phyloP scores from a whole-genome alignment of 2,113 vertebrate species.

The Zapus hudsonius region DNA sequence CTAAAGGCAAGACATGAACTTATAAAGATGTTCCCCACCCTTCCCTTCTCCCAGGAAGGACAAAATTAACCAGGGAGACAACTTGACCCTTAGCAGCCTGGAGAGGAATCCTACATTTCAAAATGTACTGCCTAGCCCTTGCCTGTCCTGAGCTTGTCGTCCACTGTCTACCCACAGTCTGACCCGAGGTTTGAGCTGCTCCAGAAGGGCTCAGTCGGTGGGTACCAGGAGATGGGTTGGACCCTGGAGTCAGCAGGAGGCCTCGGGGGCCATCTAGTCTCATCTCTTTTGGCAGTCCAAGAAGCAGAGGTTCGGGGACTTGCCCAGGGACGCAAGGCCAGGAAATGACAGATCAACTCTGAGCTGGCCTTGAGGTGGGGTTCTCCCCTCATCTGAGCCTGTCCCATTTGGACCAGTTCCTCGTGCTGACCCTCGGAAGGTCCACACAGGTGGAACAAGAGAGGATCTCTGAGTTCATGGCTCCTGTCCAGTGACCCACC shows the following conservation, averaged over 20 bases:
- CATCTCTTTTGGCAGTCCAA: background rate
- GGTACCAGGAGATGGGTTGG: background rate
- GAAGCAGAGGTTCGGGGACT: background rate
- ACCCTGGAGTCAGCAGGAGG: background rate
- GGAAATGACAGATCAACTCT: conserved; percentile 7
- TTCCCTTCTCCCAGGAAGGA: background rate
- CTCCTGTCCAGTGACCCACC: background rate
- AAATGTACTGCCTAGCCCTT: too few relatives aligned
- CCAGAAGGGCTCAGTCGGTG: background rate
- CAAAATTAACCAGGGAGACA: background rate
- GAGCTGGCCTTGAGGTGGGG: background rate
- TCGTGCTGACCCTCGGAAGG: background rate
- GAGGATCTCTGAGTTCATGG: background rate
- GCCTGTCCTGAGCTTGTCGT: background rate
- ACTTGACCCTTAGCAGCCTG: background rate
- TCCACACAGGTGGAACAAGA: background rate
- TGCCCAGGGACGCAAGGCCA: background rate
- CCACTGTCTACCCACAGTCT: background rate
- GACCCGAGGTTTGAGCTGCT: background rate
- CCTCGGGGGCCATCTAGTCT: background rate
- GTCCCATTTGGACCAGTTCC: background rate
- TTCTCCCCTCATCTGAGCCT: background rate
- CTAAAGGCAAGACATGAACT: background rate
- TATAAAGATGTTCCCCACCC: background rate
- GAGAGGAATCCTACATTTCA: background rate